phyloP scores from a whole-genome alignment of 2,888 invertebrate genomes.

The Tipula helvola region DNA sequence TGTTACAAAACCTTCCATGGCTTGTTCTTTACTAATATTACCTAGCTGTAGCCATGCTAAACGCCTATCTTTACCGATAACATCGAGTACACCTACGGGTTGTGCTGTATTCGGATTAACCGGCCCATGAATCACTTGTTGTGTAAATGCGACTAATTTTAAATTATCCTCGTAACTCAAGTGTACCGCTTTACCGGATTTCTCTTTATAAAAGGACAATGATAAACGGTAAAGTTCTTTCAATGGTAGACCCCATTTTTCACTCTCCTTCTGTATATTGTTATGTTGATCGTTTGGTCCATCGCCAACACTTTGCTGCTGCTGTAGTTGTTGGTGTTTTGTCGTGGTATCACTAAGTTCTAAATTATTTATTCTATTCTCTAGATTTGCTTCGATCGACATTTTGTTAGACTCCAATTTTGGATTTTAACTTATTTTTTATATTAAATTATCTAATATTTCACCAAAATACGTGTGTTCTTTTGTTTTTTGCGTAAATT shows the following conservation, averaged over 20 bases:
- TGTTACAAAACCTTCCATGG: conserved; percentile 87
- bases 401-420: not conserved
- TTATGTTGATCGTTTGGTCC: not conserved
- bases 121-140: conserved; percentile 81
- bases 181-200: conserved; percentile 94
- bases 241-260: conserved; percentile 56
- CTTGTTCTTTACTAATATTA: conserved; percentile 69
- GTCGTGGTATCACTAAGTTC: not conserved
- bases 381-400: not conserved
- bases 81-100: conserved; percentile 84
- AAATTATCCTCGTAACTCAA: conserved; percentile 88
- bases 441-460: not conserved
- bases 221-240: conserved; percentile 82
- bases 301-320: not conserved
- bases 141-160: conserved; percentile 80
- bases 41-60: conserved; percentile 90
- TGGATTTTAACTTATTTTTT: not conserved
- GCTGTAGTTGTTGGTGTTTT: not conserved
- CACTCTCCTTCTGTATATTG: conserved; percentile 15
- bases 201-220: conserved; percentile 88
- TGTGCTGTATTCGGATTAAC: conserved; percentile 58
- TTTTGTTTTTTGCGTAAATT: not conserved
- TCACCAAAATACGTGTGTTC: not conserved
- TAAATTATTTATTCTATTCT: conserved; percentile 6
- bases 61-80: conserved; percentile 85